Evolutionary conservation across 2,113 vertebrate species (phyloP).

Genomic region (Centropus bengalensis): DNA sequence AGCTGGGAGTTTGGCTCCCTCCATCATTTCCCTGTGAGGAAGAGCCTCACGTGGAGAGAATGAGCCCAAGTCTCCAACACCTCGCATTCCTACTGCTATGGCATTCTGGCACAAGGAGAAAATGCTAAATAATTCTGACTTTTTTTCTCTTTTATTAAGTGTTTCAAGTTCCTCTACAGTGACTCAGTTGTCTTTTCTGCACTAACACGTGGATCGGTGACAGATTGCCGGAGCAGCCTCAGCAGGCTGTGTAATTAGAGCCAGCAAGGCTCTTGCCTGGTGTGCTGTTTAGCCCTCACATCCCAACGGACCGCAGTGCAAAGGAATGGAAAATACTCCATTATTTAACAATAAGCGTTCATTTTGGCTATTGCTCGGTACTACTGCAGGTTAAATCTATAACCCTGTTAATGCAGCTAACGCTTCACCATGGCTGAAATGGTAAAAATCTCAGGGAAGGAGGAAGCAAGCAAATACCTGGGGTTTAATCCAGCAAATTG

Average conservation of each 20-base stretch:
- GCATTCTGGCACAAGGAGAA: neutral
- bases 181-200: neutral
- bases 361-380: neutral
- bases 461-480: neutral
- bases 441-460: neutral
- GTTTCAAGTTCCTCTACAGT: neutral
- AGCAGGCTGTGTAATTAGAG: neutral
- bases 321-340: neutral
- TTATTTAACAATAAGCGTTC: neutral
- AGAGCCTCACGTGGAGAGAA: neutral
- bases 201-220: neutral
- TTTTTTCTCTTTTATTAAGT: neutral
- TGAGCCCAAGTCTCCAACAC: neutral
- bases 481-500: neutral
- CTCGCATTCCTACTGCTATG: neutral
- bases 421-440: neutral
- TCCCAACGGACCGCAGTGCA: neutral
- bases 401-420: neutral
- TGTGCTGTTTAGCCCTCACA: neutral
- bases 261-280: neutral
- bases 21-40: neutral
- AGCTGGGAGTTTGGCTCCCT: neutral
- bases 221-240: neutral
- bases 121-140: neutral
- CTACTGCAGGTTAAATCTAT: neutral